Evolutionary conservation across 2,888 invertebrate species (phyloP).

Genomic region (Phyto melanocephala): DNA sequence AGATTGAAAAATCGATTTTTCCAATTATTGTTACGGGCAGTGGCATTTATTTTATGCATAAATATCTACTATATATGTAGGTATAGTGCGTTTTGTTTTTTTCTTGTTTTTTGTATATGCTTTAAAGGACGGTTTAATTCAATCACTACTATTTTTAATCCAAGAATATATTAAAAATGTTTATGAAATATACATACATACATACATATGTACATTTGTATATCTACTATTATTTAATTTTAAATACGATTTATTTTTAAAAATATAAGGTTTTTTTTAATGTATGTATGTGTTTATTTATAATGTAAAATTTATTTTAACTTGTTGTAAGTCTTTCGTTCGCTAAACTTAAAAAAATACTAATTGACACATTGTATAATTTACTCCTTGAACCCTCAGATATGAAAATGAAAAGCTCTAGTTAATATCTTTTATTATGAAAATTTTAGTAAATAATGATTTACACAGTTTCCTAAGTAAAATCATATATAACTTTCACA

Average conservation of each 20-base stretch:
- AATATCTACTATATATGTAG: neutral
- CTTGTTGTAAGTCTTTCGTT: conserved; percentile 34
- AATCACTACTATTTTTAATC: neutral
- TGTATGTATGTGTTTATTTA: too few relatives aligned
- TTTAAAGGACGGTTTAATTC: conserved; percentile 56
- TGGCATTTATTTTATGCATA: conserved; percentile 36
- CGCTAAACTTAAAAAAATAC: conserved; percentile 54
- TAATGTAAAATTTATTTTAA: neutral
- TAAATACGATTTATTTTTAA: too few relatives aligned
- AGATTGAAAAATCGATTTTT: conserved; percentile 60
- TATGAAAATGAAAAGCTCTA: conserved; percentile 39
- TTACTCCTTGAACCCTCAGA: conserved; percentile 48
- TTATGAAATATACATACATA: too few relatives aligned
- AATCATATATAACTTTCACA: too few relatives aligned
- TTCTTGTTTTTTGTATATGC: conserved; percentile 1
- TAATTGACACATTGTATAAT: conserved; percentile 44
- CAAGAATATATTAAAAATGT: too few relatives aligned
- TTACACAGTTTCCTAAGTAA: conserved; percentile 19
- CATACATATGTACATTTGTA: too few relatives aligned
- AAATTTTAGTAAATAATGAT: conserved; percentile 4
- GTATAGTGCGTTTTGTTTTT: conserved; percentile 9
- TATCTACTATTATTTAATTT: too few relatives aligned
- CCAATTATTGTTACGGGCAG: conserved; percentile 58
- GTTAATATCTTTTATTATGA: conserved; percentile 12
- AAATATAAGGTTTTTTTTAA: too few relatives aligned